Base-by-base conservation (phyloP, 2,888 invertebrate species). In the Chironomus riparius region DNA sequence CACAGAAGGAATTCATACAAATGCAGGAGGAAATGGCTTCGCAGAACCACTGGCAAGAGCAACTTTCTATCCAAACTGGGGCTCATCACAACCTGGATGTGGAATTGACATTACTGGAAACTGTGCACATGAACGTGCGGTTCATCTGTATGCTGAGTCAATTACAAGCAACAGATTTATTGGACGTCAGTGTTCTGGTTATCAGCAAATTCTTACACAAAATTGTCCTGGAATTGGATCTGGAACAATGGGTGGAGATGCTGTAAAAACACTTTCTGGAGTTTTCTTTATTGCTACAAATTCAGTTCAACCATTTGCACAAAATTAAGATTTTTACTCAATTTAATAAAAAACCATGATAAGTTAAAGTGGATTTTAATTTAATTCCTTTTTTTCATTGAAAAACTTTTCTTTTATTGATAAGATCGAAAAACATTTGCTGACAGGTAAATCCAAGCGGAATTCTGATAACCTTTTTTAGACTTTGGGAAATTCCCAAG, bases 61-160 rank as follows among this genome's bases (percentile, higher is more conserved):
- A 80, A 83, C 84, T 80, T 85, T 87, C 82, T 86, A 86, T 84
- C 70, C 56, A 56, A 56, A 56, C 3, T 56, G 38, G 38, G 38
- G 38, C 10, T 38, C 38, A 38, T 38, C 38, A 38, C 68, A 72
- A 28, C 68, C 77, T n/a, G 76, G 76, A 2, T 73, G 77, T 24
- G 28, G 56, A 13, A 38, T 70, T 18, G 77, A 77, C 50, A n/a
- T 76, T 3, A 47, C 74, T 3, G 77, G 77, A 65, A 18, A n/a
- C 3, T 77, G 76, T 48, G 76, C 76, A 13, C 77, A 77, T 56
- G 47, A 47, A 73, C 74, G 73, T 7, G 69, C 76, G 0, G 62
- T 47, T 2, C 24, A 70, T 4, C 69, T 70, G 13, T 77, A 73
- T 61, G 70, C 74, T 61, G 77, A 77, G 50, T 22, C 56, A 61